These are phyloP conservation scores for Geotrypetes seraphini DNA, from an alignment of 2,797 vertebrate genomes.

Conservation along the genomic window DNA sequence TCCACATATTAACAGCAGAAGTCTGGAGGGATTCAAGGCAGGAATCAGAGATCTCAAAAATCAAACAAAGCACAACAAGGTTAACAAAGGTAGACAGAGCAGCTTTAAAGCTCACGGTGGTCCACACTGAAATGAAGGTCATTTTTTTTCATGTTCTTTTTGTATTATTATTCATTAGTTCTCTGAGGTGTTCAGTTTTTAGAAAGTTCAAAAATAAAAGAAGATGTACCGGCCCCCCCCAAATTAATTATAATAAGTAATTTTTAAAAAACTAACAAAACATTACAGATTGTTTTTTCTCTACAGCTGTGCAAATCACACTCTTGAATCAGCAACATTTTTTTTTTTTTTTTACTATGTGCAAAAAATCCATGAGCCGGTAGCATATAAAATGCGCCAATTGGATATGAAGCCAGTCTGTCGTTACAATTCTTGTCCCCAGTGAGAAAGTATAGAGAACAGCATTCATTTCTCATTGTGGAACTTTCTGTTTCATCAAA, in stretches of 20 bases:
- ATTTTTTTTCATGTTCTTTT: constrained; percentile 7
- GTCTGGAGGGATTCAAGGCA: constrained; percentile 77
- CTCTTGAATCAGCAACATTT: not conserved
- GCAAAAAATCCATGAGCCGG: not conserved
- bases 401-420: not conserved
- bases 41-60: constrained; percentile 73
- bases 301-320: constrained; percentile 1
- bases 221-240: not conserved
- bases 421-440: not conserved
- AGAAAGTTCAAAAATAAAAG: not conserved
- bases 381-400: not conserved
- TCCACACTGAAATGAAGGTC: constrained; percentile 11
- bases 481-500: constrained; percentile 36
- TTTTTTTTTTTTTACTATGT: too few species aligned
- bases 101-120: constrained; percentile 10
- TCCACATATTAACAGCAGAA: constrained; percentile 81
- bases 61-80: constrained; percentile 46
- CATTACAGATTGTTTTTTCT: constrained; percentile 1
- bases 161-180: not conserved
- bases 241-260: not conserved
- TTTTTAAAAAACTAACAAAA: not conserved
- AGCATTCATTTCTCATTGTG: constrained; percentile 31
- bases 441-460: constrained; percentile 19
- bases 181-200: not conserved
- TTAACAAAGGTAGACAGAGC: not conserved